phyloP scores from a whole-genome alignment of 1,140 invertebrate genomes.

The Dendroctonus valens region DNA sequence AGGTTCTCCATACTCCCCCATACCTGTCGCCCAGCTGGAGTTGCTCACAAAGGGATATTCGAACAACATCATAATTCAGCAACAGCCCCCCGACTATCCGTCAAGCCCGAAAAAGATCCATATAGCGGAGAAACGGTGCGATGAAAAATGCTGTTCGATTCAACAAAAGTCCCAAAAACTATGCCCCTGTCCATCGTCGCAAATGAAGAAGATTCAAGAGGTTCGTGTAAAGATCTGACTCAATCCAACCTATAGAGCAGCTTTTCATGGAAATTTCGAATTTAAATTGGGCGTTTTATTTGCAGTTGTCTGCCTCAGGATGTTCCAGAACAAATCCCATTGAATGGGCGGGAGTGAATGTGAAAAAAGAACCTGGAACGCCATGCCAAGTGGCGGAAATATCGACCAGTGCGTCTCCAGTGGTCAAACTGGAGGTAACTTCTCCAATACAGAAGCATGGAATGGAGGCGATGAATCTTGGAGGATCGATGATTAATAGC shows the following conservation, averaged over 20 bases:
- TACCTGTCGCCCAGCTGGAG: constrained; percentile 61
- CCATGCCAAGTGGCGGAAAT: constrained; percentile 65
- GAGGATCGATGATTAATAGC: constrained; percentile 32
- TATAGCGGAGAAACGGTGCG: constrained; percentile 40
- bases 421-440: constrained; percentile 54
- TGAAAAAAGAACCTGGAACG: constrained; percentile 60
- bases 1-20: constrained; percentile 68
- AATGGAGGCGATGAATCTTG: constrained; percentile 29
- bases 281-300: neutral
- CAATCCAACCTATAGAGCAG: too few relatives aligned
- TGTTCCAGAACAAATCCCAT: constrained; percentile 60
- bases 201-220: constrained; percentile 33
- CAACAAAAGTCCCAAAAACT: constrained; percentile 38
- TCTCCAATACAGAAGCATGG: constrained; percentile 49
- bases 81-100: constrained; percentile 28
- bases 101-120: constrained; percentile 44
- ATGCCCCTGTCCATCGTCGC: constrained; percentile 39
- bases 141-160: constrained; percentile 46
- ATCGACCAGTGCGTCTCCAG: constrained; percentile 59
- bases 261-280: too few relatives aligned
- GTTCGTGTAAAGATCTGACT: too few relatives aligned
- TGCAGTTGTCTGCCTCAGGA: constrained; percentile 27
- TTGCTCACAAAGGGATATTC: constrained; percentile 55
- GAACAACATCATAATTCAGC: constrained; percentile 47
- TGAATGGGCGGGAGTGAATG: constrained; percentile 54